Evolutionary conservation across 2,888 invertebrate species (phyloP).

Genomic region (Callyntrura sp.): DNA sequence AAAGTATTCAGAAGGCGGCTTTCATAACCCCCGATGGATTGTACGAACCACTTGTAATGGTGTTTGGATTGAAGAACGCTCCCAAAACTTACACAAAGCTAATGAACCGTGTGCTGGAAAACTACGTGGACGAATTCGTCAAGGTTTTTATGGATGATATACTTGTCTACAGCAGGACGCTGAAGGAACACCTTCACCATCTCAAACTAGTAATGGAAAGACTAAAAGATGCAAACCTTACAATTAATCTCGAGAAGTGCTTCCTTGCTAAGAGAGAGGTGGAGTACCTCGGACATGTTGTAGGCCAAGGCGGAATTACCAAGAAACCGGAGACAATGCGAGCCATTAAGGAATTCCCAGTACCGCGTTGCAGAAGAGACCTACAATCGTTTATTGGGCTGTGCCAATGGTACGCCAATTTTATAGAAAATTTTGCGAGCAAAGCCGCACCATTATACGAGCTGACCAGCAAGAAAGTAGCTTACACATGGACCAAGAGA

Average conservation of each 20-base stretch:
- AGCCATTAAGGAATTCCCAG: slow-evolving; percentile 80
- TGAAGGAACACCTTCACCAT: slow-evolving; percentile 35
- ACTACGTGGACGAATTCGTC: neutral
- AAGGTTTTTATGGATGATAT: neutral
- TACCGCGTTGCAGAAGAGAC: slow-evolving; percentile 66
- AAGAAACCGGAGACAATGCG: slow-evolving; percentile 77
- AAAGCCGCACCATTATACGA: slow-evolving; percentile 75
- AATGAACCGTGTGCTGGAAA: neutral
- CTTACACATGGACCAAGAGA: neutral
- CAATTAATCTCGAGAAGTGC: slow-evolving; percentile 80
- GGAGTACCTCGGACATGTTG: slow-evolving; percentile 78
- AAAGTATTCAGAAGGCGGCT: slow-evolving; percentile 57
- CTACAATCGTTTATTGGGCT: no score
- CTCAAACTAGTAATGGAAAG: slow-evolving; percentile 76
- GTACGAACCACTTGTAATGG: slow-evolving; percentile 43
- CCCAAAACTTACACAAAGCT: neutral
- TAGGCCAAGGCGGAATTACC: slow-evolving; percentile 73
- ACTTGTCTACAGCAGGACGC: neutral
- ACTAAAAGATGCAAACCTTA: slow-evolving; percentile 78
- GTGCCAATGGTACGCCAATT: no score
- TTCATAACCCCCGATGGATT: slow-evolving; percentile 50
- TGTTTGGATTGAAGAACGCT: slow-evolving; percentile 27
- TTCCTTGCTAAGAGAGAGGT: slow-evolving; percentile 69
- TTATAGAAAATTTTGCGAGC: no score
- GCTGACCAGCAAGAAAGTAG: slow-evolving; percentile 49